Base-by-base conservation (phyloP, 2,797 vertebrate species). In the Leontopithecus rosalia region DNA sequence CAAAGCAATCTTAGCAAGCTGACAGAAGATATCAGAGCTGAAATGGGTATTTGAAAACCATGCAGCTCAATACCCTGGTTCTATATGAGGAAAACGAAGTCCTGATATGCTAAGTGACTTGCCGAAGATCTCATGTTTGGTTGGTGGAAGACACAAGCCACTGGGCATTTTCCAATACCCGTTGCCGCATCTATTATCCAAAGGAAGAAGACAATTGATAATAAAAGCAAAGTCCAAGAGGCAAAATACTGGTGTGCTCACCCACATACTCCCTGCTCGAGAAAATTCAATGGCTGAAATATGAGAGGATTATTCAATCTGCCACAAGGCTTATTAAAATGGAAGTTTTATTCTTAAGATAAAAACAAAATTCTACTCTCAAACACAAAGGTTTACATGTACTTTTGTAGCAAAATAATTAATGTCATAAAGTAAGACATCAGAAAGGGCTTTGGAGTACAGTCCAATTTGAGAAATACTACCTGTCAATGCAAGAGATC, bases 1-100 rank as follows among this genome's bases (percentile, higher is more conserved):
- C 58, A 90, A 82, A 39, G 24, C 77, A 92, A 95, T 86, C 43
- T 92, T 55, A 96, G 39, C 33, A 89, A 77, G 81, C 17, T 61
- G 55, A 89, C 76, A 85, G 61, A 96, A 73, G 87, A 84, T 67
- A 94, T 0, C 52, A 28, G 43, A 43, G n/a, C 24, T 33, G 24
- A 17, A 91, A 94, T 72, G 50, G 13, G 50, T 87, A 28, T 55
- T 70, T 88, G 81, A 83, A 96, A 97, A 90, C 22, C 46, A 52
- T 33, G 7, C 6, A 92, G 26, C 26, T 96, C 82, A 80, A 79
- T 52, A 41, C 15, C 1, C 5, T 67, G 41, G 77, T 57, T 89
- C 81, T 90, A 91, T 24, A 20, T 3, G 41, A 90, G 24, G n/a
- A 92, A 92, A 90, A 83, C n/a, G 76, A 89, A 20, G 72, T 36